Evolutionary conservation across 2,113 vertebrate genomes (phyloP).

Genomic region (Aptenodytes patagonicus): DNA sequence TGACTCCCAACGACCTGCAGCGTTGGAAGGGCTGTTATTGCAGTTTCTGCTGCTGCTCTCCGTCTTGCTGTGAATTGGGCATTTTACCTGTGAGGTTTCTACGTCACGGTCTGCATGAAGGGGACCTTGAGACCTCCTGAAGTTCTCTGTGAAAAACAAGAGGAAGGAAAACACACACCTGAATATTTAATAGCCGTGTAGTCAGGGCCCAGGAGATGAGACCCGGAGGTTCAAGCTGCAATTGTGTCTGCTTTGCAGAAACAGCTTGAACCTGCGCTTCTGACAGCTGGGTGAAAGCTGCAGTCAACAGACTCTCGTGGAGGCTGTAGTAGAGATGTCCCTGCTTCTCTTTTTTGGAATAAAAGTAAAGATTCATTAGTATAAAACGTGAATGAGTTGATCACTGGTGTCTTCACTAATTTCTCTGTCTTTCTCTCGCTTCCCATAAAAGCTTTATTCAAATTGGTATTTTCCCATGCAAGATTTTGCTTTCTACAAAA

Average conservation of each 20-base stretch:
- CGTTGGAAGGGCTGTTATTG: accelerated
- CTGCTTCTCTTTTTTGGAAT: neutral
- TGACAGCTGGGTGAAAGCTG: slow-evolving; percentile 7
- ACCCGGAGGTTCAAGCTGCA: neutral
- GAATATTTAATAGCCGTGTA: neutral
- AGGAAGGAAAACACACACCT: neutral
- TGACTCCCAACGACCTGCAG: neutral
- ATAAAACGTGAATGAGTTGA: neutral
- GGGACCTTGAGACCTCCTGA: neutral
- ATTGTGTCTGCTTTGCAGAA: neutral
- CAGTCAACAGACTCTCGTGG: neutral
- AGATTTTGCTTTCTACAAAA: neutral
- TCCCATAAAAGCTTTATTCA: neutral
- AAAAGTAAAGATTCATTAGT: neutral
- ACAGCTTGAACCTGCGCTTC: neutral
- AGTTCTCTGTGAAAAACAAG: slow-evolving; percentile 1
- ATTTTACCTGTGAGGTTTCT: neutral
- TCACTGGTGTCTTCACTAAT: neutral
- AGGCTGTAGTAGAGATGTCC: neutral
- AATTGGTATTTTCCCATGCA: neutral
- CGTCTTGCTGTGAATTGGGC: neutral
- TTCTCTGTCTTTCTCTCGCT: neutral
- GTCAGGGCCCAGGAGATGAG: neutral
- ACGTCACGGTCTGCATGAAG: neutral
- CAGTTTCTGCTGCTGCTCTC: neutral